Percentiles rank a stretch among this genome's conserved stretches.
Conservation (phyloP, 2,797 vertebrate species). For the Pseudochaenichthys georgianus region DNA sequence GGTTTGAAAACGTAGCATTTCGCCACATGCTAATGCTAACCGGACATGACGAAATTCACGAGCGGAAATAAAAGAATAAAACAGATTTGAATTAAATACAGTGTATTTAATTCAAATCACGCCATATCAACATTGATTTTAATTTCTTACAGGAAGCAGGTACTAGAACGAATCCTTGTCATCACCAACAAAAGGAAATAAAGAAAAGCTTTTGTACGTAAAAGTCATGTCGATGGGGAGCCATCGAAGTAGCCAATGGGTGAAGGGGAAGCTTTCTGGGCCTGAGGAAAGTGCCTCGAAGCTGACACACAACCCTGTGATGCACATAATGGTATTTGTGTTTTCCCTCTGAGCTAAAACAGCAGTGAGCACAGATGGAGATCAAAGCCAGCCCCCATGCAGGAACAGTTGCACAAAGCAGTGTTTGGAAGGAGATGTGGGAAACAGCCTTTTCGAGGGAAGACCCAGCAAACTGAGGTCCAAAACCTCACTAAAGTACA, state of each 20-base stretch:
- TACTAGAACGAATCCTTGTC: conserved; percentile 11
- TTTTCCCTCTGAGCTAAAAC: conserved; percentile 33
- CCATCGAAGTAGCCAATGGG: not conserved
- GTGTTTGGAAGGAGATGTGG: conserved; percentile 42
- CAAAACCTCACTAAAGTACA: conserved; percentile 13
- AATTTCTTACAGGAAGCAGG: not conserved
- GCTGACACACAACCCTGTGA: conserved; percentile 9
- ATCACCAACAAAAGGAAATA: not conserved
- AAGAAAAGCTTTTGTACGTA: not conserved
- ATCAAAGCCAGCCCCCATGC: conserved; percentile 31
- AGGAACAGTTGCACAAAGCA: conserved; percentile 46
- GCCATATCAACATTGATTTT: too few species aligned
- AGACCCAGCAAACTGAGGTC: conserved; percentile 32
- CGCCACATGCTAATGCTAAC: too few species aligned
- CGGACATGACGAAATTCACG: too few species aligned
- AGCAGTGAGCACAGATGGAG: conserved; percentile 40
- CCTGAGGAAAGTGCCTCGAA: conserved; percentile 6
- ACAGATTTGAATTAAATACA: too few species aligned
- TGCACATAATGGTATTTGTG: conserved; percentile 15
- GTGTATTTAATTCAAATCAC: too few species aligned
- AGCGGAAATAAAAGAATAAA: too few species aligned
- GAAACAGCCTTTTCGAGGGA: conserved; percentile 37
- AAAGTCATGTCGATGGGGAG: not conserved
- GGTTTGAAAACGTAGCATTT: too few species aligned
- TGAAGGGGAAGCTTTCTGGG: conserved; percentile 22